These are phyloP conservation scores for Cephalopachus bancanus DNA, from an alignment of 2,797 vertebrate species.

Conservation along the genomic window DNA sequence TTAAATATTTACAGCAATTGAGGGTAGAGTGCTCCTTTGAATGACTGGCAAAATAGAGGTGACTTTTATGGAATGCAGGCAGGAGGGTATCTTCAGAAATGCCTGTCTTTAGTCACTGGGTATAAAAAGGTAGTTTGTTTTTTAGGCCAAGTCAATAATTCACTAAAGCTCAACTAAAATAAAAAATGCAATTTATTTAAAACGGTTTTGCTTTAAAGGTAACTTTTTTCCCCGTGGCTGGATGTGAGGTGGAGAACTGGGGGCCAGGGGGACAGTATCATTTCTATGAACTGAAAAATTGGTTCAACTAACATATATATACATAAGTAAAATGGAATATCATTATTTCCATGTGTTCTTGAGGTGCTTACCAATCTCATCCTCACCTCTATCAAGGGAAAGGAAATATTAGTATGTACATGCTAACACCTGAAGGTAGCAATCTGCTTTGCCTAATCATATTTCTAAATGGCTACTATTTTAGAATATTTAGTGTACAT, in stretches of 20 bases:
- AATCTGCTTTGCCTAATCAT: slow-evolving; percentile 66
- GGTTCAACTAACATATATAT: slow-evolving; percentile 38
- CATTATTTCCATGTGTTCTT: slow-evolving; percentile 61
- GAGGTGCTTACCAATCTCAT: not conserved
- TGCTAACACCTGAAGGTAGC: slow-evolving; percentile 52
- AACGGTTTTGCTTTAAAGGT: slow-evolving; percentile 33
- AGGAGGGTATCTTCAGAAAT: not conserved
- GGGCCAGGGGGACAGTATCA: not conserved
- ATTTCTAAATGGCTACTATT: slow-evolving; percentile 12
- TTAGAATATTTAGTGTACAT: not conserved
- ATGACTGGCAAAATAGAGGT: slow-evolving; percentile 37
- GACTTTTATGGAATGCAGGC: not conserved
- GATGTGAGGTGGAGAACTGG: not conserved
- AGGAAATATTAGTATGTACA: slow-evolving; percentile 57
- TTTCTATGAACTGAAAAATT: slow-evolving; percentile 66
- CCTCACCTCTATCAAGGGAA: not conserved
- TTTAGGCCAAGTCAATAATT: slow-evolving; percentile 44
- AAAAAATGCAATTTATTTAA: slow-evolving; percentile 36
- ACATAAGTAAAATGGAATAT: slow-evolving; percentile 47
- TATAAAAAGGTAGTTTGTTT: not conserved
- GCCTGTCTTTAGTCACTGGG: not conserved
- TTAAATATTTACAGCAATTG: slow-evolving; percentile 61
- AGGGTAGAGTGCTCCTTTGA: not conserved
- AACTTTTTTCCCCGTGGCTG: not conserved
- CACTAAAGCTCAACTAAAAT: slow-evolving; percentile 23